Evolutionary conservation across 2,113 vertebrate genomes (phyloP).

Genomic region (Pogonocichla stellata): DNA sequence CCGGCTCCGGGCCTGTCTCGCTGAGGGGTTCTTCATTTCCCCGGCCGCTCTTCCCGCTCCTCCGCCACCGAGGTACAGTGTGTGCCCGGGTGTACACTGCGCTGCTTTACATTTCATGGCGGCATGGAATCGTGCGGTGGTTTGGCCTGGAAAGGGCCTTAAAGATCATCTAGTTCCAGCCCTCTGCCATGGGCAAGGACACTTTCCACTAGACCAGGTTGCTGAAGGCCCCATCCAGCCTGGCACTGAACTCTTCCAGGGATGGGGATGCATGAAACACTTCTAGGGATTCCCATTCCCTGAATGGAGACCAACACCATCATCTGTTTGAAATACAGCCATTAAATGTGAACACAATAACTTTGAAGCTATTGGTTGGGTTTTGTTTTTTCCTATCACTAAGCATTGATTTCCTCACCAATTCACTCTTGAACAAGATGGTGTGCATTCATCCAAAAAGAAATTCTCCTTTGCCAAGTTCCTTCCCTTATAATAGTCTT

Average conservation of each 20-base stretch:
- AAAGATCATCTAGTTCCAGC: neutral
- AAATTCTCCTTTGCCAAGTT: neutral
- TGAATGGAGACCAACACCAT: fast-evolving
- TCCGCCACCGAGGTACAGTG: fast-evolving
- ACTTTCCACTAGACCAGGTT: neutral
- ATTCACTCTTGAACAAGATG: neutral
- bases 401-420: neutral
- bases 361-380: neutral
- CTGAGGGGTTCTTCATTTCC: fast-evolving
- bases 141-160: neutral
- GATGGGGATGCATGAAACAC: neutral
- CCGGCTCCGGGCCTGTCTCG: fast-evolving
- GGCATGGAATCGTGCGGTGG: too few species aligned
- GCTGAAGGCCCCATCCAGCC: neutral
- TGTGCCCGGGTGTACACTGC: fast-evolving
- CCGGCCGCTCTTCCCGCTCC: neutral
- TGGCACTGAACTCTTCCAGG: neutral
- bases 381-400: fast-evolving
- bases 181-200: neutral
- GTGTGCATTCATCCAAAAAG: neutral
- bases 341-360: neutral
- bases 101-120: fast-evolving
- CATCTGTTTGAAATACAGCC: neutral
- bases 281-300: neutral
- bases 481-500: neutral